These are phyloP conservation scores for Apodemia duryi DNA, from an alignment of 2,888 invertebrate species.

Conservation along the genomic window DNA sequence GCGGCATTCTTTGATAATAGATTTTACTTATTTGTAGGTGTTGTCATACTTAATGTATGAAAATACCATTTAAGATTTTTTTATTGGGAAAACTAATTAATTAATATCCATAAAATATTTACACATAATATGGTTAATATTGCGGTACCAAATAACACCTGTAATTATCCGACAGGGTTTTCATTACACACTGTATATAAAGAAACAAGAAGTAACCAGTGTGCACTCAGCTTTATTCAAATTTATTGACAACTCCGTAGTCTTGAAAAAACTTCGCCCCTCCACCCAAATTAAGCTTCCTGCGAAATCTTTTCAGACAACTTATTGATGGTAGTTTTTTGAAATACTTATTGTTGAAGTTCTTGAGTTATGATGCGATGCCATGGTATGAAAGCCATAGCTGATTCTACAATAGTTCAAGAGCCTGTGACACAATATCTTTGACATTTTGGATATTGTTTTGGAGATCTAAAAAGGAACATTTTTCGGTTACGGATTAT, in stretches of 20 bases:
- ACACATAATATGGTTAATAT: too few relatives aligned
- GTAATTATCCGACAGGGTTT: too few relatives aligned
- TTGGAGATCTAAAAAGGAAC: not conserved
- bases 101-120: too few relatives aligned
- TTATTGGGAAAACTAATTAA: too few relatives aligned
- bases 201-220: not conserved
- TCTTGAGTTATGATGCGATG: slow-evolving; percentile 30
- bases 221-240: slow-evolving; percentile 7
- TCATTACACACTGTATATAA: too few relatives aligned
- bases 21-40: too few relatives aligned
- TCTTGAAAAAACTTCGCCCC: slow-evolving; percentile 23
- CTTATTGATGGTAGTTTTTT: slow-evolving; percentile 34
- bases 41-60: too few relatives aligned
- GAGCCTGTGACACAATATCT: not conserved
- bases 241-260: slow-evolving; percentile 26
- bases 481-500: not conserved
- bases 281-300: slow-evolving; percentile 23
- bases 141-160: too few relatives aligned
- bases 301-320: slow-evolving; percentile 28
- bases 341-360: slow-evolving; percentile 33
- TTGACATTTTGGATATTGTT: not conserved
- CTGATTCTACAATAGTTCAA: slow-evolving; percentile 23
- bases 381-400: slow-evolving; percentile 27
- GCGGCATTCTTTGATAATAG: too few relatives aligned
- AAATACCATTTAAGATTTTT: too few relatives aligned